Evolutionary conservation across 2,888 invertebrate species (phyloP), one percentile per base, ranked within the genome.

Genomic region (Blastobasis lacticolella): DNA sequence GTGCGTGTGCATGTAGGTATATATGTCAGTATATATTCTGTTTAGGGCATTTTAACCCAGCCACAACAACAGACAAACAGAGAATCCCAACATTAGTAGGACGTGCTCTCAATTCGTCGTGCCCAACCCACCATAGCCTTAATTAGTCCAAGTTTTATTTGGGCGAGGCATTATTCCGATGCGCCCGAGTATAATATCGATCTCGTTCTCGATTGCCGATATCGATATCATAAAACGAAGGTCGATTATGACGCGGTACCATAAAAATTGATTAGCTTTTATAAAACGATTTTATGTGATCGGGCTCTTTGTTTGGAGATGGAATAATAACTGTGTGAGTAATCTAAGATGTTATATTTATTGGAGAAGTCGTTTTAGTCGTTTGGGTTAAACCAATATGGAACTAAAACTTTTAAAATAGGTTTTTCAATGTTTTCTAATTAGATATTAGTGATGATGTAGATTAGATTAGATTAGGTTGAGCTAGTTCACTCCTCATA

Each of bases 81-180:
- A 23, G 23, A 23, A 23, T 23, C 23, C 23, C 23, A 23, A 3
- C 23, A 23, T 23, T 23, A 23, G 3, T 23, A 67, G 67, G 63
- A 63, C 64, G 63, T 69, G 70, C 71, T 72, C 65, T 67, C 69
- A 69, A 78, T 84, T 81, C 73, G 81, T 66, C 67, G 69, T 78
- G 81, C 81, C 78, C 79, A 80, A 75, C 75, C 78, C 73, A 62
- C 67, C 74, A 71, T 63, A 69, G 70, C 67, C 64, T 71, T 83
- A 82, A 84, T 83, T 85, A 83, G 81, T 78, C 71, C 70, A 67
- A 65, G 75, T 76, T 80, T 83, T 74, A 73, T 75, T 71, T 67
- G 66, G 61, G 52, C 67, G 63, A 63, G 70, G 75, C 72, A 68
- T 59, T 57, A 63, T 77, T 74, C 77, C 71, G 74, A 64, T 71